phyloP scores from a whole-genome alignment of 2,888 invertebrate genomes.

The Cosmorhoe ocellata region DNA sequence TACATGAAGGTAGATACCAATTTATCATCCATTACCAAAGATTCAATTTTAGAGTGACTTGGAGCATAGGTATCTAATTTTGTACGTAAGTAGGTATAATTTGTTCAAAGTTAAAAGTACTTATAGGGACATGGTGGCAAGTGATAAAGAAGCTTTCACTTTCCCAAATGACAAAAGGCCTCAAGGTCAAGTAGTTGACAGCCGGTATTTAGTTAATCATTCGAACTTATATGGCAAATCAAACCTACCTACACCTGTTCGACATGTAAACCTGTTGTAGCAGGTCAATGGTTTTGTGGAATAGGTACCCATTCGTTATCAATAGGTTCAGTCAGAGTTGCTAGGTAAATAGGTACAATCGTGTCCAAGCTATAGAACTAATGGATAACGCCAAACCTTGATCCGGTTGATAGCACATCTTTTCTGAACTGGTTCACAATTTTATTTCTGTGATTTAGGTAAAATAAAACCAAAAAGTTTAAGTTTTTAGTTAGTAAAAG shows the following conservation, averaged over 20 bases:
- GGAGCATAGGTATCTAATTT: too few relatives aligned
- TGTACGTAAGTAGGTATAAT: slow-evolving; percentile 21
- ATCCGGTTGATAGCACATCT: slow-evolving; percentile 61
- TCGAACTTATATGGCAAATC: slow-evolving; percentile 28
- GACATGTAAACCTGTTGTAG: background rate
- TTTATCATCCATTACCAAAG: slow-evolving; percentile 47
- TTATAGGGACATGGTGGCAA: slow-evolving; percentile 36
- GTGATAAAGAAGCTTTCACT: slow-evolving; percentile 66
- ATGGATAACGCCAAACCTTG: slow-evolving; percentile 70
- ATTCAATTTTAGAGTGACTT: slow-evolving; percentile 42
- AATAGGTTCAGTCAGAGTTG: slow-evolving; percentile 33
- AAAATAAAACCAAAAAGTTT: too few relatives aligned
- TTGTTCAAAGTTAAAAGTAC: slow-evolving; percentile 52
- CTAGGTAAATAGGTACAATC: too few relatives aligned
- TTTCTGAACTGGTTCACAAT: slow-evolving; percentile 51
- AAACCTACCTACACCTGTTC: slow-evolving; percentile 17
- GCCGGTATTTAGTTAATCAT: slow-evolving; percentile 43
- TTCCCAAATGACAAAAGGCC: slow-evolving; percentile 64
- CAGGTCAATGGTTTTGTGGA: slow-evolving; percentile 5
- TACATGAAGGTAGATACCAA: slow-evolving; percentile 41
- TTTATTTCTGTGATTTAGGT: slow-evolving; percentile 18
- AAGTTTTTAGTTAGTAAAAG: too few relatives aligned
- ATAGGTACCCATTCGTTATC: slow-evolving; percentile 3
- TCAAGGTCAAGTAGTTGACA: slow-evolving; percentile 51
- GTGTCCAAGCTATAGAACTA: slow-evolving; percentile 56